Evolutionary conservation across 92 coral and sea anemone species (phyloP).

Genomic region (Anthopleura xanthogrammica): DNA sequence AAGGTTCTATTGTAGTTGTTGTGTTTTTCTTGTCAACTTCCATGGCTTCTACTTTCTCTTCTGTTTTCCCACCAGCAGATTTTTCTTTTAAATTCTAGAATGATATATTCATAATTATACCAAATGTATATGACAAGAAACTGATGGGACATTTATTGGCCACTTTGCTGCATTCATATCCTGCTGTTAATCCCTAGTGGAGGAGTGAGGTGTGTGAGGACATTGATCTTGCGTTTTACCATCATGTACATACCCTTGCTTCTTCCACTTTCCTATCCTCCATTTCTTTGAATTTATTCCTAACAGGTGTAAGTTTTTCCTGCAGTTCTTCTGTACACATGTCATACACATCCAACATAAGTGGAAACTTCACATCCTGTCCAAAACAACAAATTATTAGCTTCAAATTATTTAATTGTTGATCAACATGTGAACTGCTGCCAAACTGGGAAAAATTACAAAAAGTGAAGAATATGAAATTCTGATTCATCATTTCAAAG

Average conservation of each 20-base stretch:
- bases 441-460: neutral
- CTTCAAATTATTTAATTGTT: no score
- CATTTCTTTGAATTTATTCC: constrained; percentile 78
- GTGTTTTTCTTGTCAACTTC: constrained; percentile 78
- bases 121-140: no score
- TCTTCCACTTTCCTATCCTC: constrained; percentile 94
- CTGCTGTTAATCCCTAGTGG: no score
- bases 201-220: no score
- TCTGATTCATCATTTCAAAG: no score
- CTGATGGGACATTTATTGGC: no score
- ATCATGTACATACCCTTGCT: constrained; percentile 59
- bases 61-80: constrained; percentile 54
- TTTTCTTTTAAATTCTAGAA: constrained; percentile 67
- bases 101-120: neutral
- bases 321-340: constrained; percentile 88
- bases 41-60: constrained; percentile 61
- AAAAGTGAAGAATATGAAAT: no score
- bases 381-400: neutral
- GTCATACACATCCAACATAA: constrained; percentile 84
- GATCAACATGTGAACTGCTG: neutral
- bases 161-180: no score
- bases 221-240: no score
- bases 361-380: constrained; percentile 90
- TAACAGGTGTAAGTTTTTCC: constrained; percentile 68
- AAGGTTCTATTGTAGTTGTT: constrained; percentile 69